These are phyloP conservation scores for Myotis davidii DNA, from an alignment of 2,113 vertebrate genomes.

Conservation along the genomic window DNA sequence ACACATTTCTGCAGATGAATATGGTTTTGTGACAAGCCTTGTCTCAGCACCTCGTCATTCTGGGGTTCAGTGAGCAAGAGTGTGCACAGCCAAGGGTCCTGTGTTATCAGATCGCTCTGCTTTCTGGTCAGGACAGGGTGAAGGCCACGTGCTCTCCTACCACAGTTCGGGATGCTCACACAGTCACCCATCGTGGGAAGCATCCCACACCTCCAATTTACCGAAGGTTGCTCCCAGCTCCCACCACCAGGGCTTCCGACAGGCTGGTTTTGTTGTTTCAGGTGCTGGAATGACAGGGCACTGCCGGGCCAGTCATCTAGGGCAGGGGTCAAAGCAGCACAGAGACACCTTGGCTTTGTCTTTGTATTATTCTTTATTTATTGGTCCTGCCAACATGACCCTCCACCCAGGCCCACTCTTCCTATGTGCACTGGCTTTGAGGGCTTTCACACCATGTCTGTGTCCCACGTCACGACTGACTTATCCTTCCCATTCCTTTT, in stretches of 20 bases:
- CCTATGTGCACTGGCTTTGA: slow-evolving; percentile 83
- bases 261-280: too few relatives aligned
- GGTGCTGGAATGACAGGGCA: background rate
- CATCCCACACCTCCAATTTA: background rate
- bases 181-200: rapidly evolving
- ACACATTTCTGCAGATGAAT: background rate
- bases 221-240: background rate
- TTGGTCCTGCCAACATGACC: slow-evolving; percentile 93
- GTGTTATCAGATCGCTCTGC: background rate
- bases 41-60: background rate
- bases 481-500: slow-evolving; percentile 58
- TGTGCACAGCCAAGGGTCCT: background rate
- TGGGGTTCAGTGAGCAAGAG: background rate
- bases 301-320: background rate
- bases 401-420: slow-evolving; percentile 91
- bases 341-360: slow-evolving; percentile 54
- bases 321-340: slow-evolving; percentile 5
- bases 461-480: slow-evolving; percentile 58
- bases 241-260: background rate
- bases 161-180: background rate
- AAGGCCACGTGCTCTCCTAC: background rate
- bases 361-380: slow-evolving; percentile 89
- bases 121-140: background rate
- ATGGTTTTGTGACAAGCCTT: background rate
- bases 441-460: slow-evolving; percentile 84